A percentile compares a stretch with the other conserved stretches of the same genome.
These are phyloP conservation scores for Pseudopipra pipra DNA, from an alignment of 2,113 vertebrate genomes.

Conservation along the genomic window DNA sequence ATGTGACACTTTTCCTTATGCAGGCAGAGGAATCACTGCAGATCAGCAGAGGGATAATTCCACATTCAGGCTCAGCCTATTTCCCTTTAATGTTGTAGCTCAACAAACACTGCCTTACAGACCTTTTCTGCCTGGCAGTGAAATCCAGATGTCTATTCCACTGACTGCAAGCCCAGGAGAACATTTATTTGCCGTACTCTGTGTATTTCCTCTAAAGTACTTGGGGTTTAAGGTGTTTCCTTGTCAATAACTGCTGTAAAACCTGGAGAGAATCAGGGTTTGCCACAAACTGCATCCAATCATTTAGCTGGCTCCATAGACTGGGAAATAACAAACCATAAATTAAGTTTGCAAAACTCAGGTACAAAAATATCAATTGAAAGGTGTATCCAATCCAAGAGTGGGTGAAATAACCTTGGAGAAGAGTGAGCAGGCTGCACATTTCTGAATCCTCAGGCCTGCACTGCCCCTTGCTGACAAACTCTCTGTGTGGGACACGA, in stretches of 20 bases:
- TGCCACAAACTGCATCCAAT: background rate
- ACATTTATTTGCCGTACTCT: background rate
- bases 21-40: background rate
- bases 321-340: constrained; percentile 20
- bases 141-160: background rate
- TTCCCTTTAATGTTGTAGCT: background rate
- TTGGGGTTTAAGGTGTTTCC: background rate
- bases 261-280: background rate
- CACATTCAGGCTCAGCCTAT: background rate
- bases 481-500: background rate
- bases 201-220: background rate
- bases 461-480: constrained; percentile 46
- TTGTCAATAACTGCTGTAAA: background rate
- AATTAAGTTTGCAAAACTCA: background rate
- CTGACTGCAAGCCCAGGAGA: background rate
- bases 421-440: background rate
- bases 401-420: background rate
- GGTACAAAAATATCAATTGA: background rate
- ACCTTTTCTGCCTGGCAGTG: background rate
- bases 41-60: background rate
- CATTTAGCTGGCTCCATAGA: background rate
- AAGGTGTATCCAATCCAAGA: background rate
- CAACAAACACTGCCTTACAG: background rate
- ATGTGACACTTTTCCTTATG: background rate
- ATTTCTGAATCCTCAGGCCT: constrained; percentile 5